Evolutionary conservation across 2,113 vertebrate genomes (phyloP).

Genomic region (Mustelus asterias): DNA sequence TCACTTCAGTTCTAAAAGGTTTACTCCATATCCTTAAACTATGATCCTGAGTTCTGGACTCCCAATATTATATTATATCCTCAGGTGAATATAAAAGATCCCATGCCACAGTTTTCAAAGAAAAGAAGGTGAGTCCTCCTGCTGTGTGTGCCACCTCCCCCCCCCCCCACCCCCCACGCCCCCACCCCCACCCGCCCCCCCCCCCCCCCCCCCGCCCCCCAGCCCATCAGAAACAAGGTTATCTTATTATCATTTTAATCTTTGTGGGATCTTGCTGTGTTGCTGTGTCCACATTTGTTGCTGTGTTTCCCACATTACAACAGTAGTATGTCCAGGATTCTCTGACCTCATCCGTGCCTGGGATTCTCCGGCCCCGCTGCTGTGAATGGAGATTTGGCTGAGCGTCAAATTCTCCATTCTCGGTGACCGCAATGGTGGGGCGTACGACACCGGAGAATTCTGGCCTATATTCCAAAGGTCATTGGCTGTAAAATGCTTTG

Average conservation of each 20-base stretch:
- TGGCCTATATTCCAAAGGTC: not conserved
- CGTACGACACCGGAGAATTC: too few relatives aligned
- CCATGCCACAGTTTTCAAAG: not conserved
- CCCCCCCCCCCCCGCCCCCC: not conserved
- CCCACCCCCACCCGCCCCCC: not conserved
- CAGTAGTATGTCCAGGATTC: not conserved
- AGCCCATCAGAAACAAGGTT: not conserved
- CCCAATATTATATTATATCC: too few relatives aligned
- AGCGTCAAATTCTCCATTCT: too few relatives aligned
- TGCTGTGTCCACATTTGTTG: not conserved
- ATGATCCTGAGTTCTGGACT: too few relatives aligned
- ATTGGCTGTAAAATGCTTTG: not conserved
- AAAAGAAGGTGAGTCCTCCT: not conserved
- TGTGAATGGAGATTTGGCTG: too few relatives aligned
- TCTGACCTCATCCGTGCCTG: too few relatives aligned
- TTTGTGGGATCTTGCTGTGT: not conserved
- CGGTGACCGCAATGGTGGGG: too few relatives aligned
- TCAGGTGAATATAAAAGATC: not conserved
- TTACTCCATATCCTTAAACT: too few relatives aligned
- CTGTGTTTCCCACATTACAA: not conserved
- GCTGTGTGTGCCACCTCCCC: not conserved
- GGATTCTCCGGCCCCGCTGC: too few relatives aligned
- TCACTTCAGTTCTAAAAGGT: too few relatives aligned
- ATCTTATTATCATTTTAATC: not conserved
- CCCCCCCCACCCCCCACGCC: not conserved